phyloP scores from a whole-genome alignment of 35 echinoderm and acorn worm genomes.

The Eucidaris tribuloides region DNA sequence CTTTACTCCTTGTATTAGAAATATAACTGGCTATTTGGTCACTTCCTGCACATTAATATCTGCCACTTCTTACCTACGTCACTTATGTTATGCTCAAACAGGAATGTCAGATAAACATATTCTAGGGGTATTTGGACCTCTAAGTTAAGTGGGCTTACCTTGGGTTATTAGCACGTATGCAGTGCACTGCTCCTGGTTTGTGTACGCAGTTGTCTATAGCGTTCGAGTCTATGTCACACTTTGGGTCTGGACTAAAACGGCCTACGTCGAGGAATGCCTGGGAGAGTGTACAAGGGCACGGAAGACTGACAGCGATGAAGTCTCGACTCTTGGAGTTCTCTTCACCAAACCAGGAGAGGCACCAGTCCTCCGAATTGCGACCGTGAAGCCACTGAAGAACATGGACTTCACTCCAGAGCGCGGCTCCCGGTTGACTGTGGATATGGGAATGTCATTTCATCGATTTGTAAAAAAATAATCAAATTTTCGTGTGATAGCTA shows the following conservation, averaged over 20 bases:
- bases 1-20: no score
- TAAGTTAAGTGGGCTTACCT: no score
- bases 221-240: neutral
- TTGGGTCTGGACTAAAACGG: neutral
- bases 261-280: neutral
- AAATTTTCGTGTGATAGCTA: no score
- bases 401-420: neutral
- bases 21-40: no score
- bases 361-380: neutral
- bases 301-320: neutral
- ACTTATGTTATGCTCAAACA: no score
- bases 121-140: no score
- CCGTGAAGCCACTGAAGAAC: neutral
- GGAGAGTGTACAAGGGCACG: neutral
- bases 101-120: no score
- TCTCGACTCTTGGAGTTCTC: neutral
- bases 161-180: neutral
- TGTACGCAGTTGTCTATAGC: neutral
- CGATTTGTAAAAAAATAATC: no score
- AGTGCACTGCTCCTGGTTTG: neutral
- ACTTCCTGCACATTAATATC: no score
- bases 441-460: no score
- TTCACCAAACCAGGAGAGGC: neutral
- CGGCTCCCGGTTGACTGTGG: neutral
- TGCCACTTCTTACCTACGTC: no score